Conservation (phyloP, 2,113 vertebrate genomes). For the Oreochromis aureus region DNA sequence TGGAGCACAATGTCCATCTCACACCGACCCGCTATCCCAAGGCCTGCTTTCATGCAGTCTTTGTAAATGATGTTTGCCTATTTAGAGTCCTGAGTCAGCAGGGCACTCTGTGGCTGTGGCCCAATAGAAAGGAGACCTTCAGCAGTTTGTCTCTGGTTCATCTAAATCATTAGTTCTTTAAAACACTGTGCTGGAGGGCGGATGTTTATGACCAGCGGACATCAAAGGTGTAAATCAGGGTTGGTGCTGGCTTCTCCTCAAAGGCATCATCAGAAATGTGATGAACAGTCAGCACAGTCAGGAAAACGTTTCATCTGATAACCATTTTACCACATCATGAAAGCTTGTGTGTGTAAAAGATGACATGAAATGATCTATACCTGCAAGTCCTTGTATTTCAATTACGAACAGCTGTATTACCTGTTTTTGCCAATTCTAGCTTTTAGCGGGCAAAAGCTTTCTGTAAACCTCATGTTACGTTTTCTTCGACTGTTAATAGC, state of each 20-base stretch:
- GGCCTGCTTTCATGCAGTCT: neutral
- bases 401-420: neutral
- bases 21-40: neutral
- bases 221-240: conserved; percentile 47
- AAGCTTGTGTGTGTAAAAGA: neutral
- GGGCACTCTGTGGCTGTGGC: conserved; percentile 16
- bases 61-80: conserved; percentile 42
- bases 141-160: conserved; percentile 50
- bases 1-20: neutral
- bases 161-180: conserved; percentile 44
- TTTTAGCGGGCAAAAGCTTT: neutral
- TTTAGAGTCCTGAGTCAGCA: conserved; percentile 48
- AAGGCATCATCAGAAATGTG: conserved; percentile 34
- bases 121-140: conserved; percentile 49
- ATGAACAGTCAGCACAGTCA: conserved; percentile 21
- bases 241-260: neutral
- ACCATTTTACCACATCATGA: neutral
- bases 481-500: neutral
- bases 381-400: neutral
- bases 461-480: neutral
- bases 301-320: conserved; percentile 1
- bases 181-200: conserved; percentile 19
- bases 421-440: neutral
- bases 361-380: neutral
- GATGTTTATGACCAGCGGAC: conserved; percentile 33